Conservation (phyloP, 2,888 invertebrate species). For the Megamerina dolium region DNA sequence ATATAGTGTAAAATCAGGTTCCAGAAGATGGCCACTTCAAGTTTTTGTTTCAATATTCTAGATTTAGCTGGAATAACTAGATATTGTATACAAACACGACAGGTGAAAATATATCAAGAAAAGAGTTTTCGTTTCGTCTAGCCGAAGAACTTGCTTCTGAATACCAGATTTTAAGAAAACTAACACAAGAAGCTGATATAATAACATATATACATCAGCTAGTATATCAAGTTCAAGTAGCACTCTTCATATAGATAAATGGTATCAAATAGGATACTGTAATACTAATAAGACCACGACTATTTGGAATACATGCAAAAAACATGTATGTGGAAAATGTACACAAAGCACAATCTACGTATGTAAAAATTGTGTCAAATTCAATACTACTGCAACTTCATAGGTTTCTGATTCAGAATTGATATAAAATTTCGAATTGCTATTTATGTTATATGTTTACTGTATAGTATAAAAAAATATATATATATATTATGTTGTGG, state of each 20-base stretch:
- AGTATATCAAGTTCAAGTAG: conserved; percentile 13
- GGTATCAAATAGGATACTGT: no score
- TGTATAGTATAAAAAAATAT: no score
- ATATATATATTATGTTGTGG: no score
- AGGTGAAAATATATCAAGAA: conserved; percentile 18
- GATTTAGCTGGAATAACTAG: conserved; percentile 16
- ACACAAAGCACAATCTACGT: background rate
- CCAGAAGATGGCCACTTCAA: conserved; percentile 5
- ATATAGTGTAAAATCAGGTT: conserved; percentile 18
- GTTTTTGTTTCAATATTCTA: conserved; percentile 7
- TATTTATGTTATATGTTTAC: no score
- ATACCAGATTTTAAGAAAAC: conserved; percentile 6
- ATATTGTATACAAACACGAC: conserved; percentile 24
- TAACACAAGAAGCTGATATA: background rate
- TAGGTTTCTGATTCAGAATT: no score
- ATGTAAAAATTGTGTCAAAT: no score
- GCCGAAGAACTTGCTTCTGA: conserved; percentile 15
- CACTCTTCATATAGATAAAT: background rate
- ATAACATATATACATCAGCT: background rate
- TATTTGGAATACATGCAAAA: background rate
- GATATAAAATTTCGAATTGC: no score
- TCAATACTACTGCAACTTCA: no score
- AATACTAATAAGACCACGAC: no score
- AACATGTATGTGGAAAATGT: conserved; percentile 2
- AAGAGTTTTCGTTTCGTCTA: conserved; percentile 26